Evolutionary conservation across 2,113 vertebrate genomes (phyloP), one percentile per base, ranked within the genome.

Genomic region (Tachycineta bicolor): DNA sequence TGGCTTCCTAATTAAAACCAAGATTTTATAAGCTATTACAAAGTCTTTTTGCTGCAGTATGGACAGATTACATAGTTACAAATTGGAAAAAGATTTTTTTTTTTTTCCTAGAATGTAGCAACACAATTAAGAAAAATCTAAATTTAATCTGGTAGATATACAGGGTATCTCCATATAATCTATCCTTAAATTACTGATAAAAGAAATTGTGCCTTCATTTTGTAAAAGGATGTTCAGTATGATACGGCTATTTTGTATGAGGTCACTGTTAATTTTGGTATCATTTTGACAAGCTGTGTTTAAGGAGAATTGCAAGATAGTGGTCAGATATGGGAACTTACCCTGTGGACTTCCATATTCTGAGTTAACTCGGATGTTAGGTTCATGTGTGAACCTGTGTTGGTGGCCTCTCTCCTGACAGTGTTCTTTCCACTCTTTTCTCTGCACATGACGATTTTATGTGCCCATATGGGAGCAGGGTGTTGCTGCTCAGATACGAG

Each of bases 261-360:
- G 39, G 29, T 73, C 33, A 10, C 53, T 64, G 0, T 21, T 81
- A 22, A 29, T 58, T 82, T 47, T 25, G 2, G 5, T 59, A 11
- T n/a, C 1, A 26, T 28, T 73, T 65, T 80, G n/a, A 41, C 9
- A 1, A 8, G 6, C 2, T 20, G 0, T 14, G 9, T 64, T 25
- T 53, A 9, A 81, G 11, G 56, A 29, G 39, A 84, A 24, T 34
- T 12, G 15, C 22, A 29, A 29, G 47, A 19, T 14, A n/a, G 20
- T 26, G 10, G 12, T 65, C 67, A 88, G 37, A 17, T 56, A 6
- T 0, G 4, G 71, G 25, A 44, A 41, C 23, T 83, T 68, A 7
- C 19, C 67, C 3, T 0, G 0, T 50, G 46, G 50, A n/a, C 19
- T 34, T n/a, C 15, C 4, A 2, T 31, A 10, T 55, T 85, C 10